Conservation (phyloP, 1,140 invertebrate species). For the Coelopa frigida region DNA sequence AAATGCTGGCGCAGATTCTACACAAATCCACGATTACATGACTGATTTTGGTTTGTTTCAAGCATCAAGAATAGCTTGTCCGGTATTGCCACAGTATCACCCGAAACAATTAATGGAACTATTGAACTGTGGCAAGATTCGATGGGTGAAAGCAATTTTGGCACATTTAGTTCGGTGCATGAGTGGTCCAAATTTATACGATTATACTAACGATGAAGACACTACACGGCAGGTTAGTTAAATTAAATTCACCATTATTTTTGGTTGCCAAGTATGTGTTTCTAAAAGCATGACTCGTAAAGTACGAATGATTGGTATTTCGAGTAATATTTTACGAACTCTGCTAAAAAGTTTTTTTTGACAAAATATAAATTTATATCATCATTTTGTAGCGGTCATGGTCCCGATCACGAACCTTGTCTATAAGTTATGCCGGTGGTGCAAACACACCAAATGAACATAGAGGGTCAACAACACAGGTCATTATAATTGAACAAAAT, state of each 20-base stretch:
- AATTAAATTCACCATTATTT: neutral
- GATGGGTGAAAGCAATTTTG: constrained; percentile 96
- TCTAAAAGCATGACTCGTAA: no score
- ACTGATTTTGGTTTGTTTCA: constrained; percentile 94
- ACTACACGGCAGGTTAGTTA: constrained; percentile 46
- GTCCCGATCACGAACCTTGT: constrained; percentile 80
- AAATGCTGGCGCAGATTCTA: constrained; percentile 17
- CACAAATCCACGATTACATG: constrained; percentile 60
- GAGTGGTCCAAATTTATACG: constrained; percentile 48
- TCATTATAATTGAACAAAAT: constrained; percentile 1
- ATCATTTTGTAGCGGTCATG: constrained; percentile 57
- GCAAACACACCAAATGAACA: constrained; percentile 55
- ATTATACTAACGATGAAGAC: constrained; percentile 50
- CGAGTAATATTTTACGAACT: no score
- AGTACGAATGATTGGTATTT: neutral
- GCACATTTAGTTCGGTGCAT: constrained; percentile 81
- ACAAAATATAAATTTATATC: constrained; percentile 1
- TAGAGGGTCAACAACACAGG: constrained; percentile 51
- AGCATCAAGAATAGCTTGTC: constrained; percentile 90
- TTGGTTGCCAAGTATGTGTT: neutral
- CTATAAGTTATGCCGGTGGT: constrained; percentile 71
- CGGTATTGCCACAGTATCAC: constrained; percentile 98
- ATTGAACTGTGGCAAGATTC: constrained; percentile 96
- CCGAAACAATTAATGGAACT: constrained; percentile 97
- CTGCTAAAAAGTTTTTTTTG: neutral